These are phyloP conservation scores for Theretra japonica DNA, from an alignment of 2,888 invertebrate species.

Conservation along the genomic window DNA sequence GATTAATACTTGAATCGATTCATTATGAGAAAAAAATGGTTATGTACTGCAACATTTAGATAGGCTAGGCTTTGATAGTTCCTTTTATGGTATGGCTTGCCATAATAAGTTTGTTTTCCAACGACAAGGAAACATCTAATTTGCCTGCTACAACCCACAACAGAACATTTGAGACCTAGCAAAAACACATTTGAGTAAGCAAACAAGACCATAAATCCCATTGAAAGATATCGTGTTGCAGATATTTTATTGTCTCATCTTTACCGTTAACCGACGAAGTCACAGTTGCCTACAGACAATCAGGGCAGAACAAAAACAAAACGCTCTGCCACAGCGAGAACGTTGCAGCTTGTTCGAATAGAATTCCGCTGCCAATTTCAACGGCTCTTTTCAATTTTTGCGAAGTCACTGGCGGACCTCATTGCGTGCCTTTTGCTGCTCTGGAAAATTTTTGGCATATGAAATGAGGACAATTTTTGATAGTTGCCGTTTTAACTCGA, in stretches of 20 bases:
- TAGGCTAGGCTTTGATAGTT: too few relatives aligned
- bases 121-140: slow-evolving; percentile 5
- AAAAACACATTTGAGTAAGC: slow-evolving; percentile 11
- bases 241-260: slow-evolving; percentile 61
- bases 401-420: slow-evolving; percentile 24
- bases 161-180: neutral
- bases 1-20: too few relatives aligned
- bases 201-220: slow-evolving; percentile 36
- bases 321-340: slow-evolving; percentile 47
- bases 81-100: too few relatives aligned
- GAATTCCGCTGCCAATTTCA: slow-evolving; percentile 37
- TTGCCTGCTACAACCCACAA: neutral
- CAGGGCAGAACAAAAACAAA: slow-evolving; percentile 74
- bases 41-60: too few relatives aligned
- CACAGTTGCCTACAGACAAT: slow-evolving; percentile 58
- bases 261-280: slow-evolving; percentile 63
- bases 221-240: slow-evolving; percentile 53
- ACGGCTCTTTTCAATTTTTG: slow-evolving; percentile 28
- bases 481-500: slow-evolving; percentile 6
- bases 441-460: slow-evolving; percentile 17
- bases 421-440: slow-evolving; percentile 21
- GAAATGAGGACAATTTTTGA: slow-evolving; percentile 25
- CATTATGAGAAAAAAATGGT: too few relatives aligned
- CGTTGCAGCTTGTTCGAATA: slow-evolving; percentile 41
- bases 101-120: slow-evolving; percentile 7